Conservation (phyloP, 2,113 vertebrate species). For the Nanorana parkeri region DNA sequence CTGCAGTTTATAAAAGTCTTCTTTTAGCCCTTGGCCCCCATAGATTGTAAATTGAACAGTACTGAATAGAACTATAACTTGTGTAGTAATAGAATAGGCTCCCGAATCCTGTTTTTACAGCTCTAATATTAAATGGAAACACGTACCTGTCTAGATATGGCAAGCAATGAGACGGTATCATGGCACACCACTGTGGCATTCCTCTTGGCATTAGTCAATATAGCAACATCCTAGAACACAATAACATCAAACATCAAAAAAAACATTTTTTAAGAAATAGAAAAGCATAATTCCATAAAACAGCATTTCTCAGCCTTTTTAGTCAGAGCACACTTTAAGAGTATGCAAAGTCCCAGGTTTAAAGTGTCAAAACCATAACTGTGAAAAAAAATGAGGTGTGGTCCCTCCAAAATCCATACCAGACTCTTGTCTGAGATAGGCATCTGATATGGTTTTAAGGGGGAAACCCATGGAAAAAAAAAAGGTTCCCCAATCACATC, state of each 20-base stretch:
- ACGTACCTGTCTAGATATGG: conserved; percentile 55
- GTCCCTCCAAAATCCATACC: too few relatives aligned
- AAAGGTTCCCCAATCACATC: too few relatives aligned
- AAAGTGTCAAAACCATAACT: too few relatives aligned
- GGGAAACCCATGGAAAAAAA: too few relatives aligned
- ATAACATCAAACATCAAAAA: not conserved
- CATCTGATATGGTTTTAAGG: too few relatives aligned
- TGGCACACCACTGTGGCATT: conserved; percentile 45
- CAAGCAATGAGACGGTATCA: conserved; percentile 57
- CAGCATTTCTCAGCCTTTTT: too few relatives aligned
- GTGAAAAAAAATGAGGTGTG: too few relatives aligned
- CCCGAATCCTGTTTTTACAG: not conserved
- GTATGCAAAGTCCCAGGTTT: too few relatives aligned
- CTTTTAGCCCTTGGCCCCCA: too few relatives aligned
- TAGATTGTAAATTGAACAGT: too few relatives aligned
- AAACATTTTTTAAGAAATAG: not conserved
- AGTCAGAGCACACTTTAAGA: too few relatives aligned
- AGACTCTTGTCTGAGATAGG: too few relatives aligned
- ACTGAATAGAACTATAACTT: not conserved
- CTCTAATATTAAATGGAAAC: not conserved
- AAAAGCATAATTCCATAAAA: not conserved
- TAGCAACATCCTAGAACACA: conserved; percentile 57
- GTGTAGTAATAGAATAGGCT: not conserved
- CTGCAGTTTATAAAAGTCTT: not conserved
- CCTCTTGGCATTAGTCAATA: conserved; percentile 57